Evolutionary conservation across 2,888 invertebrate genomes (phyloP).

Genomic region (Nemapogon koenigi): DNA sequence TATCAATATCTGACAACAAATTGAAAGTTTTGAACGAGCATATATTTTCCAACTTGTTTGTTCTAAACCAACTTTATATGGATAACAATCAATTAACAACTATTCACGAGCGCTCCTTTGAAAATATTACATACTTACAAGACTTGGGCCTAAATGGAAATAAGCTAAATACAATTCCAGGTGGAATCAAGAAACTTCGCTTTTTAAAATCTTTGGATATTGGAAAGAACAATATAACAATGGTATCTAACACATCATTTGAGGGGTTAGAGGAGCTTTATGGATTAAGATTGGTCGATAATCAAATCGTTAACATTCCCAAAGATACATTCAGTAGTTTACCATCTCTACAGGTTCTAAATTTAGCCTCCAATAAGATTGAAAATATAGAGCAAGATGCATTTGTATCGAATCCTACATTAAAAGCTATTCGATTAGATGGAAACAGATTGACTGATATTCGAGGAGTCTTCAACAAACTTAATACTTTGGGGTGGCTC

Average conservation of each 20-base stretch:
- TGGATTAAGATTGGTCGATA: constrained; percentile 79
- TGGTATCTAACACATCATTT: constrained; percentile 75
- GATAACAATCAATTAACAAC: constrained; percentile 74
- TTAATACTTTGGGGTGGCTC: constrained; percentile 77
- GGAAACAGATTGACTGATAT: constrained; percentile 79
- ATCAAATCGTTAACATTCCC: constrained; percentile 75
- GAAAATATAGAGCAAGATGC: constrained; percentile 78
- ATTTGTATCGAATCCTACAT: constrained; percentile 73
- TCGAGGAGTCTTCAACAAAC: constrained; percentile 75
- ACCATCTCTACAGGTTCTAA: constrained; percentile 76
- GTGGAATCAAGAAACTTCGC: constrained; percentile 69
- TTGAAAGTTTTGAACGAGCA: constrained; percentile 70
- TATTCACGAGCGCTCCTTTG: constrained; percentile 74
- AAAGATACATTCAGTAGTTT: constrained; percentile 76
- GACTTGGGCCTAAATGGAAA: constrained; percentile 81
- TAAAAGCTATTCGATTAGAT: constrained; percentile 79
- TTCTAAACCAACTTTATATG: constrained; percentile 73
- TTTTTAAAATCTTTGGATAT: constrained; percentile 80
- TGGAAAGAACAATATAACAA: constrained; percentile 79
- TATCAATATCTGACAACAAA: constrained; percentile 76
- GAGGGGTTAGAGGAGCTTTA: constrained; percentile 76
- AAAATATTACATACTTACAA: constrained; percentile 78
- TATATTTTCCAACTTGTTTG: constrained; percentile 75
- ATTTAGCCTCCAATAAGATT: constrained; percentile 81
- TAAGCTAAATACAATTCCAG: constrained; percentile 68